Evolutionary conservation across 1,140 invertebrate genomes (phyloP).

Genomic region (Lepidostoma basale): DNA sequence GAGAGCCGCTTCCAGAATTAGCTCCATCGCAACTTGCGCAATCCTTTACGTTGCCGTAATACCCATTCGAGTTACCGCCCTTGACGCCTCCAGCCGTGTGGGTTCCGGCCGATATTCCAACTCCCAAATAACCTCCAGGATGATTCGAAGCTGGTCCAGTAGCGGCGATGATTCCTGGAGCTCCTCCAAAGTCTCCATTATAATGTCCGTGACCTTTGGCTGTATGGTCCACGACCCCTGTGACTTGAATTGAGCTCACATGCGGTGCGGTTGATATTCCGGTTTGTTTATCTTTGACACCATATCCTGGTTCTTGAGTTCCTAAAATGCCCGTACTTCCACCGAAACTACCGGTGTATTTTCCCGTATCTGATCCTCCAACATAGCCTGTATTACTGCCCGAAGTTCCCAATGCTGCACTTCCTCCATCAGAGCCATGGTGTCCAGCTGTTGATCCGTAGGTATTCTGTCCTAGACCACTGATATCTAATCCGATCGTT

Average conservation of each 20-base stretch:
- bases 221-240: background rate
- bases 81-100: background rate
- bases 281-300: constrained; percentile 8
- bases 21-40: background rate
- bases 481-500: background rate
- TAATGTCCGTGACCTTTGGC: constrained; percentile 20
- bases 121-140: background rate
- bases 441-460: constrained; percentile 9
- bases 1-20: background rate
- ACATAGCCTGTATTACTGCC: background rate
- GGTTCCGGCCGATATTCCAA: background rate
- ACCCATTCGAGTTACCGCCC: background rate
- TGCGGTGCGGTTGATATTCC: background rate
- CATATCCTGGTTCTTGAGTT: constrained; percentile 26
- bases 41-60: background rate
- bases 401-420: background rate
- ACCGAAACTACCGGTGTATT: constrained; percentile 31
- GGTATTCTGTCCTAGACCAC: background rate
- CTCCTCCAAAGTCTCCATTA: constrained; percentile 31
- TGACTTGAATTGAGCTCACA: background rate
- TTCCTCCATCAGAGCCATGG: background rate
- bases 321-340: constrained; percentile 27
- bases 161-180: constrained; percentile 31
- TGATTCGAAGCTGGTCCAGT: constrained; percentile 32
- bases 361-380: background rate